Conservation (phyloP, 2,888 invertebrate species). For the Lutraria lutraria region DNA sequence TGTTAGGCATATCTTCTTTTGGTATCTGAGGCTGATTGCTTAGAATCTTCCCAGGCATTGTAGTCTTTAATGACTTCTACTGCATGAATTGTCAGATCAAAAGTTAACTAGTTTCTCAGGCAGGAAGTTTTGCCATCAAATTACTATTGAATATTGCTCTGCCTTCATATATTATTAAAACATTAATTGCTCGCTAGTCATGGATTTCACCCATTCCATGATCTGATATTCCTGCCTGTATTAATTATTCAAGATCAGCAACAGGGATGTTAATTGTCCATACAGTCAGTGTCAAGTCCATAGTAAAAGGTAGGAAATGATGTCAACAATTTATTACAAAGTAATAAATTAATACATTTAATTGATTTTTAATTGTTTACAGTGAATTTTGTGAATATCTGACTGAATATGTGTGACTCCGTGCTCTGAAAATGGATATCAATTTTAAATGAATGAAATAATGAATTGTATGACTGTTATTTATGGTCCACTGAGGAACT, state of each 20-base stretch:
- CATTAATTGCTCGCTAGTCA: slow-evolving; percentile 18
- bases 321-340: not conserved
- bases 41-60: not conserved
- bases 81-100: not conserved
- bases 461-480: too few species aligned
- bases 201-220: slow-evolving; percentile 18
- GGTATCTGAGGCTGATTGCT: not conserved
- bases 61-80: not conserved
- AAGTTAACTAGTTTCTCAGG: not conserved
- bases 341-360: not conserved
- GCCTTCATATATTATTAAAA: slow-evolving; percentile 22
- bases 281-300: not conserved
- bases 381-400: too few species aligned
- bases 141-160: slow-evolving; percentile 17
- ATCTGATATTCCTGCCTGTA: slow-evolving; percentile 1
- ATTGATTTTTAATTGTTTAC: not conserved
- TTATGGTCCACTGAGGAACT: too few species aligned
- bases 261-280: slow-evolving; percentile 21
- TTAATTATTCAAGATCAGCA: slow-evolving; percentile 13
- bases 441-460: too few species aligned
- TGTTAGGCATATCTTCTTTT: not conserved
- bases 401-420: too few species aligned
- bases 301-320: not conserved
- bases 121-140: not conserved
- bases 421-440: too few species aligned